phyloP scores from a whole-genome alignment of 2,888 invertebrate species.

The Rhingia campestris region DNA sequence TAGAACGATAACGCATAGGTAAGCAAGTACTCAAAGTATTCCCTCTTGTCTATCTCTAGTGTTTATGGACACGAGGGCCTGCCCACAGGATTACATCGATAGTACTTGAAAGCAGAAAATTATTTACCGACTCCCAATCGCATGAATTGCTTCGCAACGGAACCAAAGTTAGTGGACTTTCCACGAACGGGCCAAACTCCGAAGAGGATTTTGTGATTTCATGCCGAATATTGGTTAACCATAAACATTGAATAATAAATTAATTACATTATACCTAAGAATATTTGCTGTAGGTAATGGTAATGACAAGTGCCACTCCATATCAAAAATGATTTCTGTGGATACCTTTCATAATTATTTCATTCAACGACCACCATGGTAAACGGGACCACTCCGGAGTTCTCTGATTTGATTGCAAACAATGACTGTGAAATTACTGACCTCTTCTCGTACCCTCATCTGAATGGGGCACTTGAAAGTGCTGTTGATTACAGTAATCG shows the following conservation, averaged over 20 bases:
- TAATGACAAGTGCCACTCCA: conserved; percentile 61
- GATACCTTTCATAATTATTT: conserved; percentile 67
- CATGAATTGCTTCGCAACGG: not conserved
- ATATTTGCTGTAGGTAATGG: conserved; percentile 31
- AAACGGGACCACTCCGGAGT: conserved; percentile 29
- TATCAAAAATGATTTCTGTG: conserved; percentile 13
- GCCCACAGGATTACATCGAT: conserved; percentile 54
- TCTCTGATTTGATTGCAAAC: conserved; percentile 71
- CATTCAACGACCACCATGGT: conserved; percentile 47
- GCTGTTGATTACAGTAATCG: conserved; percentile 71
- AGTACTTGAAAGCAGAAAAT: conserved; percentile 39
- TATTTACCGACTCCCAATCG: conserved; percentile 36
- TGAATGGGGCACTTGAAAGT: conserved; percentile 62
- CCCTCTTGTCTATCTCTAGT: not conserved
- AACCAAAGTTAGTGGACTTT: conserved; percentile 25
- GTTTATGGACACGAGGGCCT: conserved; percentile 2
- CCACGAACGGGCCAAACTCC: conserved; percentile 27
- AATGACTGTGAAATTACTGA: conserved; percentile 63
- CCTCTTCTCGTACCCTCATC: conserved; percentile 16
- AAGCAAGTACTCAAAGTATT: not conserved
- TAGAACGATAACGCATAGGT: not conserved
- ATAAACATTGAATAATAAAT: conserved; percentile 58
- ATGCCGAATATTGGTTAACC: conserved; percentile 59
- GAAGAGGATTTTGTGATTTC: conserved; percentile 24
- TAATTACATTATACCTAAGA: conserved; percentile 32